Evolutionary conservation across 2,888 invertebrate genomes (phyloP), one percentile per base, ranked within the genome.

Genomic region (Xylophagus ater): DNA sequence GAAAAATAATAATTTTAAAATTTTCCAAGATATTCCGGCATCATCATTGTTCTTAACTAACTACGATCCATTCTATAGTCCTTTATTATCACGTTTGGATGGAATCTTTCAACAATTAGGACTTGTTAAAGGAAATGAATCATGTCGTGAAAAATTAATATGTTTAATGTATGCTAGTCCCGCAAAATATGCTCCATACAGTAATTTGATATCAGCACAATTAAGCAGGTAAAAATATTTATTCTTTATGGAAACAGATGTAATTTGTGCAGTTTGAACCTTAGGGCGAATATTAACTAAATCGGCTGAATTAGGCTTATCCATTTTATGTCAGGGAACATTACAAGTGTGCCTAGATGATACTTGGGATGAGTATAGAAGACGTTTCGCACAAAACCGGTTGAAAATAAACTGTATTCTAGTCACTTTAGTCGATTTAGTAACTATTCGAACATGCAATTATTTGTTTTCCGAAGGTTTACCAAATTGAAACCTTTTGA

Each of bases 21-120:
- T 80, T 26, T 88, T 88, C 71, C 86, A 86, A 59, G 84, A 84
- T 57, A 86, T 88, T 50, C 87, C 87, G 19, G 74, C 78, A 18
- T 86, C 86, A 2, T 85, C 86, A 1, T 67, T 87, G 60, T 71
- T 87, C 36, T 67, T 88, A 40, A 83, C 84, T 47, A 85, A 83
- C 61, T 89, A 86, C 62, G 89, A 89, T 59, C 88, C 89, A 0
- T 89, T 89, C 67, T 89, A 89, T 62, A 87, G 87, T 47, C 89
- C 89, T 0, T 59, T 89, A 17, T 62, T 89, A 12, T 89, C 88
- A 0, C 70, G 89, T 12, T 70, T 89, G 38, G 89, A 88, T 51
- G 80, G 85, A 0, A 84, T 88, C 30, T 88, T 87, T 62, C 79
- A 81, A 32, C 75, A 74, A 58, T 58, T 78, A 47, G 83, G 85